Evolutionary conservation across 1,140 invertebrate species (phyloP).

Genomic region (Eulimnadia texana): DNA sequence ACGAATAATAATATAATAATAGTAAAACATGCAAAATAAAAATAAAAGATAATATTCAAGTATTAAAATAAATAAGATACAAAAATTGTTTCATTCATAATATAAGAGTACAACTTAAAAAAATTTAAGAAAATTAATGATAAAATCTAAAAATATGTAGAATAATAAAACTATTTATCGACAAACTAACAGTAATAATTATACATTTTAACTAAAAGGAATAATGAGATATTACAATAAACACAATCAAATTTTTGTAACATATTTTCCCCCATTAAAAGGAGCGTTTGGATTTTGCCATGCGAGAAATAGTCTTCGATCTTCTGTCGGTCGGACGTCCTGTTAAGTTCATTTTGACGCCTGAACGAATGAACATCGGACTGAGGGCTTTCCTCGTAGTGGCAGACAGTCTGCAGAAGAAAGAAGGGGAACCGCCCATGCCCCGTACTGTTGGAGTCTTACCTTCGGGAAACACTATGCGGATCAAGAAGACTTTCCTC

Average conservation of each 20-base stretch:
- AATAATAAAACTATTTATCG: neutral
- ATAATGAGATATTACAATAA: too few relatives aligned
- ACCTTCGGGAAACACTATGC: slow-evolving; percentile 84
- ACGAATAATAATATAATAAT: neutral
- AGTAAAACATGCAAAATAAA: neutral
- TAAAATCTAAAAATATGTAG: neutral
- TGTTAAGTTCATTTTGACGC: slow-evolving; percentile 87
- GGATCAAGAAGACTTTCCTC: slow-evolving; percentile 90
- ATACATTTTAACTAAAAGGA: too few relatives aligned
- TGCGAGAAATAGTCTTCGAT: slow-evolving; percentile 98
- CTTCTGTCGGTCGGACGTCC: slow-evolving; percentile 84
- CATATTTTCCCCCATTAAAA: slow-evolving; percentile 20
- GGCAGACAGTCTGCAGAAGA: slow-evolving; percentile 94
- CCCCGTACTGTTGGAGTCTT: slow-evolving; percentile 82
- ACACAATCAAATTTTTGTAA: neutral
- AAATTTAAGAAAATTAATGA: neutral
- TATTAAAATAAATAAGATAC: too few relatives aligned
- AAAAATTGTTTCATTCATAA: too few relatives aligned
- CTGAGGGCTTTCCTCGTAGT: slow-evolving; percentile 92
- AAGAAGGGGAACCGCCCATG: slow-evolving; percentile 96
- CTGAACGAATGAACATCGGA: slow-evolving; percentile 97
- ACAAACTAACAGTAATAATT: too few relatives aligned
- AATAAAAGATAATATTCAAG: too few relatives aligned
- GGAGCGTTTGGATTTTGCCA: slow-evolving; percentile 91
- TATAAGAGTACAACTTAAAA: neutral